Evolutionary conservation across 2,888 invertebrate genomes (phyloP), one percentile per base, ranked within the genome.

Genomic region (Lasius fuliginosus): DNA sequence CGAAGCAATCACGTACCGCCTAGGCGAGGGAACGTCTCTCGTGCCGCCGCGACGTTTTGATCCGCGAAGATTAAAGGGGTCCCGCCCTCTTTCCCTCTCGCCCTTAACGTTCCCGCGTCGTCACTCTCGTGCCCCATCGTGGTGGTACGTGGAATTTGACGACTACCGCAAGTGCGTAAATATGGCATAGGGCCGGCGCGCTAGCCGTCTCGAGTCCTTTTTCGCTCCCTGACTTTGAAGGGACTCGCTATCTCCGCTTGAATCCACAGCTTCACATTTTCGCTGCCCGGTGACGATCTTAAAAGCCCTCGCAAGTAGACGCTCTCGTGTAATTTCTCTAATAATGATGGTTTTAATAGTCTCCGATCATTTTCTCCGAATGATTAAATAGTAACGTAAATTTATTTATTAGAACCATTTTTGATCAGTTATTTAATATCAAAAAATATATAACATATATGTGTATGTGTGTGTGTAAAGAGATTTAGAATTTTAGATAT

Each of bases 41-140:
- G 69, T 82, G 85, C 75, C 86, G 85, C 69, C 79, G 88, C 88
- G 87, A 87, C 92, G 93, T 94, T 94, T 94, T 93, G 94, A 94
- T 94, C 94, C 93, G 91, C 91, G 92, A 94, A 94, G 94, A 94
- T 94, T 94, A 94, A 94, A 94, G 94, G 94, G 92, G 91, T 90
- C 87, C 90, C 88, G 87, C 90, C 85, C 89, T 88, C 49, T 84
- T 85, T 88, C 88, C 86, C 87, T 86, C n/a, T 84, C 83, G 77
- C 75, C 85, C 88, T 85, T 68, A 65, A 62, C 69, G 30, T 71
- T 30, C 27, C 60, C 79, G 75, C 69, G 60, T 79, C 89, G 82
- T 88, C 79, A 62, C 60, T 69, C 64, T 58, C 42, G 74, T 84
- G 27, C 42, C 62, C 83, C 82, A 85, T 84, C 86, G 86, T 86